Conservation (phyloP, 2,888 invertebrate genomes). For the Chouioia cunea region DNA sequence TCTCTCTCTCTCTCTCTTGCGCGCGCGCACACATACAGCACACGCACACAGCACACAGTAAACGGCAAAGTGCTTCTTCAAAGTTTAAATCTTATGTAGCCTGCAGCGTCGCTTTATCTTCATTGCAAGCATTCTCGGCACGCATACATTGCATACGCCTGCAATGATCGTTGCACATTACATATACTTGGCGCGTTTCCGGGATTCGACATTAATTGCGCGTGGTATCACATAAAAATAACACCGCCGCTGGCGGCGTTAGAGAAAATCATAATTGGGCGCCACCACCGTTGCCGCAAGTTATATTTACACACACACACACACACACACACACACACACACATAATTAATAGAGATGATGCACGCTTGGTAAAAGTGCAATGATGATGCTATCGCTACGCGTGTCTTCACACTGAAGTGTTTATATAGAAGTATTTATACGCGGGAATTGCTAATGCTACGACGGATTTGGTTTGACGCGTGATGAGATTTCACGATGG, state of each 20-base stretch:
- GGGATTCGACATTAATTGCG: constrained; percentile 44
- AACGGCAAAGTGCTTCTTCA: constrained; percentile 1
- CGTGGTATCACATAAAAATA: constrained; percentile 21
- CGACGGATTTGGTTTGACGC: too few species aligned
- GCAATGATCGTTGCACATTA: too few species aligned
- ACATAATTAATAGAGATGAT: constrained; percentile 33
- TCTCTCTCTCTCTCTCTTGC: constrained; percentile 10
- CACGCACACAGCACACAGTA: too few species aligned
- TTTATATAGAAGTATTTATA: too few species aligned
- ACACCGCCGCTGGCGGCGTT: constrained; percentile 6
- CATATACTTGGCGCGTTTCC: constrained; percentile 29
- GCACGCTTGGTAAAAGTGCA: constrained; percentile 2
- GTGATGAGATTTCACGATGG: too few species aligned
- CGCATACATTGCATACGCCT: too few species aligned
- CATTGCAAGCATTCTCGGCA: neutral
- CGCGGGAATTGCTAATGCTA: too few species aligned
- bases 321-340: neutral
- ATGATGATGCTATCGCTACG: neutral
- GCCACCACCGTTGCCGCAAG: neutral
- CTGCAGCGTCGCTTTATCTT: too few species aligned
- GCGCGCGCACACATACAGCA: too few species aligned
- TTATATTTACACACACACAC: neutral
- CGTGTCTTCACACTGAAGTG: too few species aligned
- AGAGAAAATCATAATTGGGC: constrained; percentile 35
- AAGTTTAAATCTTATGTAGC: neutral